A percentile compares a stretch with the other conserved stretches of the same genome.
These are phyloP conservation scores for Cygnus buccinator DNA, from an alignment of 2,113 vertebrate species.

Conservation along the genomic window DNA sequence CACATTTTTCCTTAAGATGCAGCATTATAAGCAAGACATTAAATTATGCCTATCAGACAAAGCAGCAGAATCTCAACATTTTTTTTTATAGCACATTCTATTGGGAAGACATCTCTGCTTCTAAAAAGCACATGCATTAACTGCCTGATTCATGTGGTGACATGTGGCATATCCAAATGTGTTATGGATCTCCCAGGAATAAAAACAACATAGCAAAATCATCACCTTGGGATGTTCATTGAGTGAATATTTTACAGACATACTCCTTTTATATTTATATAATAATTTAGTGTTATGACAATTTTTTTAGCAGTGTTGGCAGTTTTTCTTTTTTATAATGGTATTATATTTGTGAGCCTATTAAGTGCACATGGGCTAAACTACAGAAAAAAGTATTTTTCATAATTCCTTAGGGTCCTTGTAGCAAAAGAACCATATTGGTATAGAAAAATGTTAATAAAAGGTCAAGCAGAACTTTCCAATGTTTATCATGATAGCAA, in stretches of 20 bases:
- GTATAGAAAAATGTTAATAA: conserved; percentile 84
- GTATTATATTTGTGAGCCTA: conserved; percentile 88
- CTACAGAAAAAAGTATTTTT: conserved; percentile 86
- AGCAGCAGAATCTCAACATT: conserved; percentile 79
- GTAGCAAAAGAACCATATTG: conserved; percentile 81
- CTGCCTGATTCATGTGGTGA: conserved; percentile 86
- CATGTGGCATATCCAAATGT: conserved; percentile 84
- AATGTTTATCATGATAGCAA: conserved; percentile 73
- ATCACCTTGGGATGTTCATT: conserved; percentile 88
- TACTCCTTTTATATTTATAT: conserved; percentile 90
- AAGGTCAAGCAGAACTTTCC: conserved; percentile 83
- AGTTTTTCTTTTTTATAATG: conserved; percentile 90
- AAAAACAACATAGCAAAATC: conserved; percentile 85
- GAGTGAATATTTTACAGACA: conserved; percentile 91
- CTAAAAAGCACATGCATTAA: conserved; percentile 84
- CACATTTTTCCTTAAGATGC: conserved; percentile 85
- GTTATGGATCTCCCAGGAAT: conserved; percentile 89
- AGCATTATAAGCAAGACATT: conserved; percentile 82
- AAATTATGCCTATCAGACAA: conserved; percentile 88
- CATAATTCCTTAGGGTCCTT: conserved; percentile 86
- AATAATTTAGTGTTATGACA: conserved; percentile 91
- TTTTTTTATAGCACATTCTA: conserved; percentile 82
- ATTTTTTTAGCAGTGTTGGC: conserved; percentile 87
- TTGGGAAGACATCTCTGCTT: conserved; percentile 83
- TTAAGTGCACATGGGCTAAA: conserved; percentile 88